Conservation (phyloP, 2,888 invertebrate genomes). For the Rapana venosa region DNA sequence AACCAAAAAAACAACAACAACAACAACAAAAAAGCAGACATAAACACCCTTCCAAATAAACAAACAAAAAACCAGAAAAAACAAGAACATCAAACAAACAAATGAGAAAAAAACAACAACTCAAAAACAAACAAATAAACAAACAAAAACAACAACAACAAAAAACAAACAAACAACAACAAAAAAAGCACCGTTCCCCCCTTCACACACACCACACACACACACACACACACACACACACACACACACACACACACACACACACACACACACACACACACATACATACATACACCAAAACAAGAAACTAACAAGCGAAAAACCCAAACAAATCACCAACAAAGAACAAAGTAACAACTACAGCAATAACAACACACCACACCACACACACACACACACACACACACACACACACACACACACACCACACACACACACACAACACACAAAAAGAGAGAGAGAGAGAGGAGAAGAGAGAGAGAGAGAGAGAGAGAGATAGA, state of each 20-base stretch:
- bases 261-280: not conserved
- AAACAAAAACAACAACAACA: too few species aligned
- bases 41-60: too few species aligned
- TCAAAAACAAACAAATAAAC: too few species aligned
- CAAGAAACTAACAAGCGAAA: not conserved
- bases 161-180: too few species aligned
- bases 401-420: not conserved
- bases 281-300: not conserved
- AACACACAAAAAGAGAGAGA: not conserved
- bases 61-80: too few species aligned
- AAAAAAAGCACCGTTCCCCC: too few species aligned
- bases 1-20: too few species aligned
- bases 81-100: too few species aligned
- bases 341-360: not conserved
- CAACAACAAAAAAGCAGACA: too few species aligned
- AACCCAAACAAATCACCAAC: not conserved
- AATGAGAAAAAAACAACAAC: too few species aligned
- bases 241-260: not conserved
- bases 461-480: not conserved
- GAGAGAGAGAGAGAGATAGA: not conserved
- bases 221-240: conserved; percentile 1
- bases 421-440: not conserved
- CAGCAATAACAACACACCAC: not conserved
- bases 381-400: not conserved
- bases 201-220: not conserved